These are phyloP conservation scores for Gulo gulo DNA, from an alignment of 2,113 vertebrate genomes.

Conservation along the genomic window DNA sequence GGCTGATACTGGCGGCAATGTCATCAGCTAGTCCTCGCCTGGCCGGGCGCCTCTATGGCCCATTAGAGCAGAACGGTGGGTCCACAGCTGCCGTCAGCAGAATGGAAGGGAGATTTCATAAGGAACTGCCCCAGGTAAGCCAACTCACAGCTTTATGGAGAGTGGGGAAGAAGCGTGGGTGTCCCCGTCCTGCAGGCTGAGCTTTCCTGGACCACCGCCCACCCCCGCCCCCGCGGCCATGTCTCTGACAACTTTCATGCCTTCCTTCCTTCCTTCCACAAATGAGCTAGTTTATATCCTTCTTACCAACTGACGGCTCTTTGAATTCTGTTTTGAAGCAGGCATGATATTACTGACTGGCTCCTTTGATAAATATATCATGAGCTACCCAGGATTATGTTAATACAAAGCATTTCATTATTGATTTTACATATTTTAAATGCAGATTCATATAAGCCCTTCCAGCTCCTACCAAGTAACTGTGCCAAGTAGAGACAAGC, in stretches of 20 bases:
- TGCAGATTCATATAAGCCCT: conserved; percentile 15
- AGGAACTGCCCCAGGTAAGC: not conserved
- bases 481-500: not conserved
- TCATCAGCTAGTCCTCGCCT: not conserved
- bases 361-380: not conserved
- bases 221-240: too few relatives aligned
- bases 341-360: not conserved
- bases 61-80: not conserved
- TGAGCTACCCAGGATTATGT: not conserved
- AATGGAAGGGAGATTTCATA: not conserved
- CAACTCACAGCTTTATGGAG: too few relatives aligned
- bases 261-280: not conserved
- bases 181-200: accelerated
- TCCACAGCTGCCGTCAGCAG: not conserved
- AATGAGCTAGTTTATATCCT: not conserved
- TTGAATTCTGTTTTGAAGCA: not conserved
- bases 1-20: not conserved
- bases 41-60: not conserved
- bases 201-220: not conserved
- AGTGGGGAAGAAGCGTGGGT: not conserved
- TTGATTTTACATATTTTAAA: conserved; percentile 35
- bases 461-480: not conserved
- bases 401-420: conserved; percentile 11
- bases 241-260: not conserved
- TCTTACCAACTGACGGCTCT: not conserved